Evolutionary conservation across 2,797 vertebrate species (phyloP).

Genomic region (Gallinago nigripennis): DNA sequence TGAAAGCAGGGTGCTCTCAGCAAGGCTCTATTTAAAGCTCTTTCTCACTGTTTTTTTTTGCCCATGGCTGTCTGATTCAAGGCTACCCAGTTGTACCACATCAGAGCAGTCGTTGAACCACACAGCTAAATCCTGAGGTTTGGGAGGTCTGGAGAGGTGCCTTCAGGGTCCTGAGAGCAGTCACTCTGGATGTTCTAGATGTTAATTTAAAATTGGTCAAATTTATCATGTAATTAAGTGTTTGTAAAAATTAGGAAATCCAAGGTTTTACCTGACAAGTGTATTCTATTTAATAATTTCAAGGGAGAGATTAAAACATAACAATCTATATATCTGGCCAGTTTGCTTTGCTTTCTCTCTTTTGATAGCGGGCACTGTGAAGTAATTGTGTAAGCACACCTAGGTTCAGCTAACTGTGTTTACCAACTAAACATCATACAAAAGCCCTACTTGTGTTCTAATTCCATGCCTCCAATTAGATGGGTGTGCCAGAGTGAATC

Average conservation of each 20-base stretch:
- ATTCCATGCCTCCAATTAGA: neutral
- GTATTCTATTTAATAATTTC: neutral
- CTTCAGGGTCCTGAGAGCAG: neutral
- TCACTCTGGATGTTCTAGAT: neutral
- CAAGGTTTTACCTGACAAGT: neutral
- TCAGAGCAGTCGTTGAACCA: neutral
- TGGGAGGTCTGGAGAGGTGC: neutral
- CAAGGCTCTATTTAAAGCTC: neutral
- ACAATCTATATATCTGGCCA: neutral
- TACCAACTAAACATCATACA: neutral
- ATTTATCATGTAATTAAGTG: neutral
- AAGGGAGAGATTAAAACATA: neutral
- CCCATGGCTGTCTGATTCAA: neutral
- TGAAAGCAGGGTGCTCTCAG: accelerated
- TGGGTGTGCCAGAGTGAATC: neutral
- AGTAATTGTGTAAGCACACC: neutral
- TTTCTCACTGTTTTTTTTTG: neutral
- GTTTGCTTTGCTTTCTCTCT: neutral
- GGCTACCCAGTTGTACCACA: neutral
- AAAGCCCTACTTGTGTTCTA: neutral
- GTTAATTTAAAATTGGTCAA: neutral
- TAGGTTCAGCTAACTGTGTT: neutral
- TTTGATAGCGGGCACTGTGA: accelerated
- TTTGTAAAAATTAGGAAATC: neutral
- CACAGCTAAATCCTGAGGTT: neutral